Conservation (phyloP, 23 tunicate species). For the Phallusia fumigata region DNA sequence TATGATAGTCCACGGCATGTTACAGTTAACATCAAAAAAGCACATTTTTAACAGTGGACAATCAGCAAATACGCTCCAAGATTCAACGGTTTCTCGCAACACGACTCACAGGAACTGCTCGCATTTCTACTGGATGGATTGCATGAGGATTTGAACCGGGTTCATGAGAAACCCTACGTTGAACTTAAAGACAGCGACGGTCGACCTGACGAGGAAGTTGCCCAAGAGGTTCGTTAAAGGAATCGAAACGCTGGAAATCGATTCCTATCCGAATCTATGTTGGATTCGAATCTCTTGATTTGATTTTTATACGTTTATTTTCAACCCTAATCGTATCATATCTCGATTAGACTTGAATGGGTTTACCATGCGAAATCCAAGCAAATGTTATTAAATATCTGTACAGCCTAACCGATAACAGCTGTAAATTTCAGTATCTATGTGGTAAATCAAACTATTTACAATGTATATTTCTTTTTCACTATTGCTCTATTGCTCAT, state of each 20-base stretch:
- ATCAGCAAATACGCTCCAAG: constrained; percentile 92
- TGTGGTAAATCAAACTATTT: too few species aligned
- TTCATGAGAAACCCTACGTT: constrained; percentile 85
- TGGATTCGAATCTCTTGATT: background rate
- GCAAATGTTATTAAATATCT: too few species aligned
- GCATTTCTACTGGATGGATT: constrained; percentile 87
- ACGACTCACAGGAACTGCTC: constrained; percentile 93
- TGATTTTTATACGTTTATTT: background rate
- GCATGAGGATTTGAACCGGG: constrained; percentile 90
- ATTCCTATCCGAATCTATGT: too few species aligned
- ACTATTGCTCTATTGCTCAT: too few species aligned
- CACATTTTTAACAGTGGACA: constrained; percentile 67
- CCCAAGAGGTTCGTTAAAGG: constrained; percentile 78
- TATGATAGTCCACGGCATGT: too few species aligned
- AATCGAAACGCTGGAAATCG: too few species aligned
- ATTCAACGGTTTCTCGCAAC: constrained; percentile 90
- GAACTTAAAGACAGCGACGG: constrained; percentile 94
- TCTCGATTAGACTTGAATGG: too few species aligned
- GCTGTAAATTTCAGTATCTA: too few species aligned
- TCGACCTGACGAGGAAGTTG: constrained; percentile 96
- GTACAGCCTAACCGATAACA: too few species aligned
- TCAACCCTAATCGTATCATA: background rate
- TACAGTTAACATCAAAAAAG: too few species aligned
- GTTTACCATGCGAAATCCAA: too few species aligned
- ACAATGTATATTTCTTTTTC: too few species aligned